Evolutionary conservation across 1,140 invertebrate species (phyloP), one percentile per base, ranked within the genome.

Genomic region (Aplysia californica): DNA sequence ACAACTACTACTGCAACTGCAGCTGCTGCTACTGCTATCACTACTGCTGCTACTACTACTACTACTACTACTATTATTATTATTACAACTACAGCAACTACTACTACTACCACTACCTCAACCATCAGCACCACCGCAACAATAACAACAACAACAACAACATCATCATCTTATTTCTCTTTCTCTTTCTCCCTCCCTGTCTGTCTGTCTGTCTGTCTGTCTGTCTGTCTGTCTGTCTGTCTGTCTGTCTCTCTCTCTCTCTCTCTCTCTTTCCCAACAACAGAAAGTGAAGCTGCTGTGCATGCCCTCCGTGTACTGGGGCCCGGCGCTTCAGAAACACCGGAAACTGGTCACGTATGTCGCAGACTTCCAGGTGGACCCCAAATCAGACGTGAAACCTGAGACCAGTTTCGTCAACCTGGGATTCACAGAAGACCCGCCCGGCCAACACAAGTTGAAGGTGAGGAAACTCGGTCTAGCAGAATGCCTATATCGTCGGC

Each of bases 301-400:
- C 31, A 68, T 77, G 21, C 85, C 85, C 18, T 72, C 82, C 20
- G 70, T 72, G 15, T 75, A 82, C 61, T 86, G 85, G 85, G 84
- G 85, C 0, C 85, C 85, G 26, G 83, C 85, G 10, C 67, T 86
- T 33, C 71, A 76, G 21, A 81, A 83, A 38, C 81, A 84, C 71
- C 73, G 86, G 55, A 61, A 80, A 66, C 72, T 88, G 31, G 79
- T 88, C 4, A 68, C 79, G 39, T 85, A 88, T 67, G 85, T 86
- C 4, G 78, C 81, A 3, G 85, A 82, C 2, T 88, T 85, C 50
- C 81, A 81, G 3, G 73, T 81, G 2, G 81, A 85, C 66, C 85
- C 85, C 10, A 50, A 58, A 41, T 59, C 29, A 50, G 35, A 31
- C 21, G 35, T 75, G 39, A 35, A 66, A 29, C 39, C 72, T 29